Evolutionary conservation across 2,113 vertebrate species (phyloP).

Genomic region (Illadopsis cleaveri): DNA sequence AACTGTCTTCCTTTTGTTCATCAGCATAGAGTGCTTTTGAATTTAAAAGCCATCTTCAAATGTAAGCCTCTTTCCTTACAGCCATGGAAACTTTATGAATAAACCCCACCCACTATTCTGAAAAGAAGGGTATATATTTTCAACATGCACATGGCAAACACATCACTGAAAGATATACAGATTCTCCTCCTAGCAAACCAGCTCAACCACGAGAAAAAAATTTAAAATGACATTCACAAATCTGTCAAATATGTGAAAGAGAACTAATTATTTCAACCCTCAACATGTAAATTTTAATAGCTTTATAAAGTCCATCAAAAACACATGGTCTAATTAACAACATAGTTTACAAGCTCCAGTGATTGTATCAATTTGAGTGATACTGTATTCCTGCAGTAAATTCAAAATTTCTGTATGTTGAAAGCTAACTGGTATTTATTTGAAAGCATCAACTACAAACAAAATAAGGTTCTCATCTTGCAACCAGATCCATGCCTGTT

Average conservation of each 20-base stretch:
- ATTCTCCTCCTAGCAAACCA: constrained; percentile 7
- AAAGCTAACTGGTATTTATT: constrained; percentile 5
- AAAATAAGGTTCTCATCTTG: neutral
- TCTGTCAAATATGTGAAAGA: constrained; percentile 34
- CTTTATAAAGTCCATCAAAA: constrained; percentile 47
- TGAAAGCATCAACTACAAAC: neutral
- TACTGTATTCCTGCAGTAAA: neutral
- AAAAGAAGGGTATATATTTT: neutral
- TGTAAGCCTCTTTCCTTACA: neutral
- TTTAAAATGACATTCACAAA: constrained; percentile 26
- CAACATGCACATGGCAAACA: neutral
- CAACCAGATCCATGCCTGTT: neutral
- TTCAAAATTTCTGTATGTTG: neutral
- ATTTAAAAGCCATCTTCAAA: neutral
- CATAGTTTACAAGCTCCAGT: constrained; percentile 27
- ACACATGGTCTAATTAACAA: constrained; percentile 43
- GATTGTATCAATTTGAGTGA: neutral
- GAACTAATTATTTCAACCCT: constrained; percentile 39
- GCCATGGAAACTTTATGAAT: neutral
- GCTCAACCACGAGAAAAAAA: neutral
- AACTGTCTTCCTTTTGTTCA: neutral
- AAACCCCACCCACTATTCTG: neutral
- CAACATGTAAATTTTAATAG: constrained; percentile 25
- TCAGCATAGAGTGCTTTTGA: neutral
- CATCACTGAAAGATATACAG: neutral